Conservation (phyloP, 2,113 vertebrate species). For the Petrocephalus microphthalmus region DNA sequence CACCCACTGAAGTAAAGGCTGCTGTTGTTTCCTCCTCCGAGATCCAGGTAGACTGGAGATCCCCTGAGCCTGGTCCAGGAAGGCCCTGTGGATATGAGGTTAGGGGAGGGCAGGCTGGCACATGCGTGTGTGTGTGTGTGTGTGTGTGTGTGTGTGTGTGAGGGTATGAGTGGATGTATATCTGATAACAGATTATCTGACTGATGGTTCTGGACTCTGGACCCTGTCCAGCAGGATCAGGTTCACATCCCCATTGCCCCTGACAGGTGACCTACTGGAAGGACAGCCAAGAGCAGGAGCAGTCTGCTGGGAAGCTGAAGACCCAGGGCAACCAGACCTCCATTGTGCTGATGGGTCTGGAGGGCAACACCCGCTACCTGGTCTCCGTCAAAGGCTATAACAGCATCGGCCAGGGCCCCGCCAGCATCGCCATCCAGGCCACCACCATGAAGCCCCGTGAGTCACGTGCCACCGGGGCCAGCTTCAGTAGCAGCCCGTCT, state of each 20-base stretch:
- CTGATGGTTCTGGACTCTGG: background rate
- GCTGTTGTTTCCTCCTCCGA: constrained; percentile 81
- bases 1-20: constrained; percentile 78
- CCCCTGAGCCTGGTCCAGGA: constrained; percentile 78
- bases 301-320: constrained; percentile 70
- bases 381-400: constrained; percentile 87
- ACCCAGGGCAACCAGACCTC: constrained; percentile 81
- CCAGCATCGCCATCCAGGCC: constrained; percentile 64
- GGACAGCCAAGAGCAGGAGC: constrained; percentile 74
- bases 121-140: background rate
- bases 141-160: background rate
- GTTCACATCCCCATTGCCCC: constrained; percentile 8
- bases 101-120: constrained; percentile 5
- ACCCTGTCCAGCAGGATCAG: background rate
- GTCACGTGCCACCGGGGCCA: constrained; percentile 20
- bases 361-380: constrained; percentile 80
- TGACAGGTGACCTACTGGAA: constrained; percentile 85
- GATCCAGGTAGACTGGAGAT: constrained; percentile 83
- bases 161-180: background rate
- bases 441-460: constrained; percentile 86
- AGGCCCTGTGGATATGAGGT: constrained; percentile 91
- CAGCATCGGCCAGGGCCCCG: constrained; percentile 83
- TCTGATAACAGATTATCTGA: background rate
- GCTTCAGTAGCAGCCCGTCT: background rate
- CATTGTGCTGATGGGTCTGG: constrained; percentile 74